phyloP scores from a whole-genome alignment of 64 coral and sea anemone genomes.

The Montipora sp. region DNA sequence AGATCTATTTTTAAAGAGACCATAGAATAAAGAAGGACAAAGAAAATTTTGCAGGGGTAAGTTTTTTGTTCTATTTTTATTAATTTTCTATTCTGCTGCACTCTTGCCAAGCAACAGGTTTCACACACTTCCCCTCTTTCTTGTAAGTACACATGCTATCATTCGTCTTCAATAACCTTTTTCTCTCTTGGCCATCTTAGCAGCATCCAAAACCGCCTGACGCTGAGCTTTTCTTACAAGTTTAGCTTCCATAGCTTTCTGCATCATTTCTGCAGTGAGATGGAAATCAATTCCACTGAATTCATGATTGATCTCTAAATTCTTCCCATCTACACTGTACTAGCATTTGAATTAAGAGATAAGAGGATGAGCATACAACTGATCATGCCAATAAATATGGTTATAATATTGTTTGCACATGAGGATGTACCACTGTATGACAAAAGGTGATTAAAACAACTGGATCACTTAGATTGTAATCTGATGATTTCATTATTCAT shows the following conservation, averaged over 20 bases:
- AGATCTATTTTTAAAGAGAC: too few species aligned
- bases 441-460: too few species aligned
- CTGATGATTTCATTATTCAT: too few species aligned
- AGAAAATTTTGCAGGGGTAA: neutral
- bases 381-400: too few species aligned
- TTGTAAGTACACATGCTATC: neutral
- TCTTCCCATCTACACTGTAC: neutral
- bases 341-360: neutral
- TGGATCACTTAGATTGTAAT: too few species aligned
- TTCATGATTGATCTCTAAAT: neutral
- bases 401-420: neutral
- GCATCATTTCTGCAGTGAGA: conserved; percentile 82
- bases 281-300: conserved; percentile 19
- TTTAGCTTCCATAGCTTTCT: conserved; percentile 89
- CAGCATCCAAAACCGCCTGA: conserved; percentile 88
- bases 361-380: neutral
- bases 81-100: neutral
- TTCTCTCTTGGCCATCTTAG: conserved; percentile 87
- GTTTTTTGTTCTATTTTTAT: neutral
- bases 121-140: neutral
- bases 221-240: conserved; percentile 82
- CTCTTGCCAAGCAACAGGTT: neutral
- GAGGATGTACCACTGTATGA: too few species aligned
- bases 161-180: conserved; percentile 67
- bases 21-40: too few species aligned